phyloP scores from a whole-genome alignment of 2,888 invertebrate species.

The Dryadula phaetusa region DNA sequence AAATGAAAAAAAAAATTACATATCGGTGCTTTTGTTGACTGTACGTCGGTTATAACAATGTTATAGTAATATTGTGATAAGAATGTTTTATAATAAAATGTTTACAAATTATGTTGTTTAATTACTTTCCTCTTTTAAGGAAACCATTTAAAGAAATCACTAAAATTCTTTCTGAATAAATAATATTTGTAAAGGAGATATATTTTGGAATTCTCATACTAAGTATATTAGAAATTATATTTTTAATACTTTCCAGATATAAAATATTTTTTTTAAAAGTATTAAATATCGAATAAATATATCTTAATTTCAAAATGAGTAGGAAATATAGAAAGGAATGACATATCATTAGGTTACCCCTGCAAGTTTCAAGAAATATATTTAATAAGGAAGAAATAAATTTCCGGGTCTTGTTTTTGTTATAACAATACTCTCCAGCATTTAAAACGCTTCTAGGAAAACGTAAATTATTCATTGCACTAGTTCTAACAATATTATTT shows the following conservation, averaged over 20 bases:
- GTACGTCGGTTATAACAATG: slow-evolving; percentile 55
- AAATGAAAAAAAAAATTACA: slow-evolving; percentile 52
- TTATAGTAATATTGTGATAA: slow-evolving; percentile 60
- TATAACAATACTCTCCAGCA: not conserved
- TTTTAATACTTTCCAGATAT: too few species aligned
- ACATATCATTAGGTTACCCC: too few species aligned
- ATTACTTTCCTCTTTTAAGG: not conserved
- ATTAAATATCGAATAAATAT: too few species aligned
- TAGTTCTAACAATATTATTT: not conserved
- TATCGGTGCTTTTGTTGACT: slow-evolving; percentile 77
- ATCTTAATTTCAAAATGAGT: too few species aligned
- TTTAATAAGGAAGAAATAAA: too few species aligned
- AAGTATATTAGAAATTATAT: too few species aligned
- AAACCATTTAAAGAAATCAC: not conserved
- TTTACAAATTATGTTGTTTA: slow-evolving; percentile 36
- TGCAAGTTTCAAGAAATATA: too few species aligned
- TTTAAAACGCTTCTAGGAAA: not conserved
- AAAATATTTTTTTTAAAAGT: too few species aligned
- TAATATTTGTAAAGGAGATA: too few species aligned
- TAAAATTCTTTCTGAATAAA: too few species aligned
- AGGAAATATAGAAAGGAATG: too few species aligned
- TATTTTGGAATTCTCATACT: too few species aligned
- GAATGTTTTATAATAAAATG: slow-evolving; percentile 59
- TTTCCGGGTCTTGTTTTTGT: not conserved
- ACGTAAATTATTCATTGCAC: slow-evolving; percentile 6